Percentiles rank a stretch among this genome's conserved stretches.
These are phyloP conservation scores for Paramuricea clavata DNA, from an alignment of 92 coral and sea anemone species.

Conservation along the genomic window DNA sequence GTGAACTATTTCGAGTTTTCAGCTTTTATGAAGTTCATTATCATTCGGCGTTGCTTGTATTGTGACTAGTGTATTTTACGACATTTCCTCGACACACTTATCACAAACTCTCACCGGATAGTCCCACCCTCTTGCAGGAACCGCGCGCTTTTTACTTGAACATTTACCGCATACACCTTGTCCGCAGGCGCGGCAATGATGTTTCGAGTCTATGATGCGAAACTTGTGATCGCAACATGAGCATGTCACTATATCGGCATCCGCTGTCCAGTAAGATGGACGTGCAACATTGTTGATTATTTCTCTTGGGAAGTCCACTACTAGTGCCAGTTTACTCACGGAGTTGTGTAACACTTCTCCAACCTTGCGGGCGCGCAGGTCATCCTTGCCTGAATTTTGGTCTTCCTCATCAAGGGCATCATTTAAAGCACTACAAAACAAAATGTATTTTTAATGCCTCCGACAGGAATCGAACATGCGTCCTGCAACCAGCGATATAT, in stretches of 20 bases:
- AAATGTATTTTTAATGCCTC: neutral
- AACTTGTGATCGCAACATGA: conserved; percentile 79
- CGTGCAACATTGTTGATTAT: conserved; percentile 95
- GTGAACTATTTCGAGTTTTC: too few relatives aligned
- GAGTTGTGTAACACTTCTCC: conserved; percentile 94
- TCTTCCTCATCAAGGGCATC: conserved; percentile 88
- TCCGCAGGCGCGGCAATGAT: conserved; percentile 98
- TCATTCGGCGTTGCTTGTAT: neutral
- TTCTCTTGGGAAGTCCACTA: conserved; percentile 87
- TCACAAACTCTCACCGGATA: conserved; percentile 98
- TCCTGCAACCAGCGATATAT: too few relatives aligned
- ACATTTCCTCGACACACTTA: conserved; percentile 73
- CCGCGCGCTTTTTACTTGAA: conserved; percentile 76
- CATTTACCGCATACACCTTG: conserved; percentile 92
- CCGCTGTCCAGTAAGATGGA: conserved; percentile 98
- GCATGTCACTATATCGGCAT: conserved; percentile 82
- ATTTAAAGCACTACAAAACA: conserved; percentile 70
- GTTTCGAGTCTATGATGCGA: conserved; percentile 79
- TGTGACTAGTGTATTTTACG: neutral
- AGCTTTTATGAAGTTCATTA: too few relatives aligned
- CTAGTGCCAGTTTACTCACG: conserved; percentile 80
- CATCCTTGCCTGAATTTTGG: conserved; percentile 39
- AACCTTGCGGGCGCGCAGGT: conserved; percentile 89
- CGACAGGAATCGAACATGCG: too few relatives aligned
- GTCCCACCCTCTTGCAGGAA: conserved; percentile 97